Evolutionary conservation across 1,140 invertebrate species (phyloP).

Genomic region (Argopecten irradians): DNA sequence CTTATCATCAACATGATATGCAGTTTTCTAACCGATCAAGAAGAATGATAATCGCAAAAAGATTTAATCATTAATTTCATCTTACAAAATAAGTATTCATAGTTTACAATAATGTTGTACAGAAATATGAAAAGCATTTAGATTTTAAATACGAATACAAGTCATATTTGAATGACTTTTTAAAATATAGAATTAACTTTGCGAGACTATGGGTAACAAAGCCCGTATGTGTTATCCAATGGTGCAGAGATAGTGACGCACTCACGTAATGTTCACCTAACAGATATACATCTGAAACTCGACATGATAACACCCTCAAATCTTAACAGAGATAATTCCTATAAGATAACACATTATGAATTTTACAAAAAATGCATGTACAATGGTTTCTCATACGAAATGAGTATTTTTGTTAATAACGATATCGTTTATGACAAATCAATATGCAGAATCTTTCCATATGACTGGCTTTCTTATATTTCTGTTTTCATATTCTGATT

Average conservation of each 20-base stretch:
- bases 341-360: background rate
- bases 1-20: background rate
- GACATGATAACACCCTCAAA: background rate
- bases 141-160: background rate
- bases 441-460: background rate
- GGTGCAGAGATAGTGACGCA: background rate
- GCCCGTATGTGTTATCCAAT: background rate
- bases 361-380: background rate
- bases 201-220: background rate
- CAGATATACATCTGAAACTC: background rate
- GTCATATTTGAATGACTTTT: background rate
- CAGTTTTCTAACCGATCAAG: background rate
- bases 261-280: background rate
- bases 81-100: background rate
- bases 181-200: constrained; percentile 5
- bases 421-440: background rate
- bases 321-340: background rate
- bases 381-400: background rate
- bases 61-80: constrained; percentile 3
- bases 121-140: background rate
- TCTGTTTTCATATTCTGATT: background rate
- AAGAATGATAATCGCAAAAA: constrained; percentile 3
- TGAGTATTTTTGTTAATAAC: background rate
- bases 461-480: background rate
- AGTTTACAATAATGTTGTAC: background rate